Percentiles rank a stretch among this genome's conserved stretches.
Conservation (phyloP, 2,888 invertebrate species). For the Mechanitis messenoides region DNA sequence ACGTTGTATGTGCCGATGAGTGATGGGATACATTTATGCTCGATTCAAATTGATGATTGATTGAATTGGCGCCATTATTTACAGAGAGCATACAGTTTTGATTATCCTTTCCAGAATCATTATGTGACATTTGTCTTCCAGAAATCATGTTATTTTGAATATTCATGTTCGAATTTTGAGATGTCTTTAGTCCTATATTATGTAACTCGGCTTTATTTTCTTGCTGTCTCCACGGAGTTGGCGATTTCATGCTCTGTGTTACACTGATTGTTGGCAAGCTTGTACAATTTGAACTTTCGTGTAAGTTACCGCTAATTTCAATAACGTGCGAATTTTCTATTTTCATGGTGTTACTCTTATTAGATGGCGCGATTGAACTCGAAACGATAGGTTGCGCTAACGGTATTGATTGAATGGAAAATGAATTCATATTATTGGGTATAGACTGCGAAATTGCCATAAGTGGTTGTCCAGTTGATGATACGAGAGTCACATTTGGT, state of each 20-base stretch:
- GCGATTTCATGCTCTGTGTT: slow-evolving; percentile 66
- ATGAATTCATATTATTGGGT: slow-evolving; percentile 55
- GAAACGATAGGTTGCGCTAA: slow-evolving; percentile 71
- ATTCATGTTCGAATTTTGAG: slow-evolving; percentile 48
- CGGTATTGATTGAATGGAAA: slow-evolving; percentile 67
- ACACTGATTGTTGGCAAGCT: slow-evolving; percentile 68
- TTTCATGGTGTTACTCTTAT: slow-evolving; percentile 56
- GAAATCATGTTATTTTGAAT: slow-evolving; percentile 49
- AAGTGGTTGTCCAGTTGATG: slow-evolving; percentile 67
- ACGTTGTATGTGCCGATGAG: slow-evolving; percentile 54
- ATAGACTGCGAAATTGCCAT: slow-evolving; percentile 71
- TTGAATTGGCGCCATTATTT: slow-evolving; percentile 45
- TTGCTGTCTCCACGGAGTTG: slow-evolving; percentile 67
- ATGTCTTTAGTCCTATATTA: slow-evolving; percentile 53
- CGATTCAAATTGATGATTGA: slow-evolving; percentile 62
- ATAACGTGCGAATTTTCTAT: slow-evolving; percentile 68
- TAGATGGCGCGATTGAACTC: slow-evolving; percentile 63
- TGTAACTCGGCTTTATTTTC: slow-evolving; percentile 63
- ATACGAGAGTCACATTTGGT: slow-evolving; percentile 65
- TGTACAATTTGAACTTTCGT: slow-evolving; percentile 53
- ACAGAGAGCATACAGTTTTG: slow-evolving; percentile 61
- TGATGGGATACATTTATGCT: slow-evolving; percentile 61
- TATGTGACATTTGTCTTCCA: slow-evolving; percentile 50
- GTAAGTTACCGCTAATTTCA: slow-evolving; percentile 68
- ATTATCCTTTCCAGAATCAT: slow-evolving; percentile 56